phyloP scores from a whole-genome alignment of 2,888 invertebrate genomes.

The Digitonthophagus gazella region DNA sequence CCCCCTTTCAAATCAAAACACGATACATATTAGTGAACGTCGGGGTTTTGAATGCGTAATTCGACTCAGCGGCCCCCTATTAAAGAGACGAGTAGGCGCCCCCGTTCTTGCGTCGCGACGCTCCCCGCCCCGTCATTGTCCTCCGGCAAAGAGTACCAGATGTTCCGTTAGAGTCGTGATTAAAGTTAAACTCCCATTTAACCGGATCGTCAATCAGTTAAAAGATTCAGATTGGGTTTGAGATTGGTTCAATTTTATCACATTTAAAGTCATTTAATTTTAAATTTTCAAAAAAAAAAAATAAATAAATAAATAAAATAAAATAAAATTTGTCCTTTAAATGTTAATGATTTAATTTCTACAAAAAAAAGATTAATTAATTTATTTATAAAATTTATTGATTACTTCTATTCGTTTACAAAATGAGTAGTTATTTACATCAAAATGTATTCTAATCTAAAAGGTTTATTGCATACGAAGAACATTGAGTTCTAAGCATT shows the following conservation, averaged over 20 bases:
- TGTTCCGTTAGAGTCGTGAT: conserved; percentile 49
- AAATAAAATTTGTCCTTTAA: too few relatives aligned
- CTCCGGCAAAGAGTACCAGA: conserved; percentile 47
- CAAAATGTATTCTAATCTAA: too few relatives aligned
- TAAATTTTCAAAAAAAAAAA: too few relatives aligned
- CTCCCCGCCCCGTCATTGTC: conserved; percentile 38
- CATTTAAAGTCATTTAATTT: too few relatives aligned
- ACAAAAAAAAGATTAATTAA: too few relatives aligned
- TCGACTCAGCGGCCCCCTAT: conserved; percentile 43
- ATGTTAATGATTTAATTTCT: too few relatives aligned
- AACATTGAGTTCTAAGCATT: too few relatives aligned
- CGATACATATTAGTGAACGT: conserved; percentile 1
- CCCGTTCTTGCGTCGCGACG: conserved; percentile 22
- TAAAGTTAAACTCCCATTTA: conserved; percentile 51
- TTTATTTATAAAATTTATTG: too few relatives aligned
- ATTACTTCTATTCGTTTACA: too few relatives aligned
- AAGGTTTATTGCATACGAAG: too few relatives aligned
- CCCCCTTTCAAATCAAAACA: conserved; percentile 7
- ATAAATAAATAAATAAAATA: too few relatives aligned
- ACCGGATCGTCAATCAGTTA: conserved; percentile 46
- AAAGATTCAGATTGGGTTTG: conserved; percentile 43
- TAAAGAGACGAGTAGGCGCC: conserved; percentile 35
- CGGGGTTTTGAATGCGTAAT: conserved; percentile 39
- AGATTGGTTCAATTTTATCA: conserved; percentile 46
- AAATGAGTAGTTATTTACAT: too few relatives aligned